Base-by-base conservation (phyloP, 2,797 vertebrate genomes). In the Acrocephalus scirpaceus region DNA sequence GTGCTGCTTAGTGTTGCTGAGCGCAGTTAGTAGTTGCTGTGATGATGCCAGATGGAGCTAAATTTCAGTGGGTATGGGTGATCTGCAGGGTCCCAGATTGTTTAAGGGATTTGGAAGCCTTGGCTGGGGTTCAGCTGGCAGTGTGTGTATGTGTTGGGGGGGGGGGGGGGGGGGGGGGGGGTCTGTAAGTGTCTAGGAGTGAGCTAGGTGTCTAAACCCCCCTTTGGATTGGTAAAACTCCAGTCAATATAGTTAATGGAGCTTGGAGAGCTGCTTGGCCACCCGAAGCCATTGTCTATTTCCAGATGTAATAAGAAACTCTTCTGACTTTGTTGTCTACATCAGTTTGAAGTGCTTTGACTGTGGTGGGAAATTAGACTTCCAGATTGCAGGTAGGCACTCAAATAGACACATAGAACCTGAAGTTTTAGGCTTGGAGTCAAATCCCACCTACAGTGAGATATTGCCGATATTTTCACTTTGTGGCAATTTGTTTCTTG, bases 101-200 rank as follows among this genome's bases (percentile, higher is more conserved):
- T 65, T 77, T 62, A 56, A 48, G 40, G 72, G 30, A 4, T 86
- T 81, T 78, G 27, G 78, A 86, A 86, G 14, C n/a, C 47, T 81
- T 94, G 66, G 11, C 61, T 96, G 47, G 27, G 15, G 23, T 81
- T 72, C 66, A 86, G 27, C 57, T 83, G 2, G 0, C 7, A 9
- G 40, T 22, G 25, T 23, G 6, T 66, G 6, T 30, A 4, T 16
- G 4, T 56, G 2, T 74, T 4, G 26, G 2, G 0, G 60, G 8
- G 42, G 44, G 17, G 5, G 26, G 2, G 0, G 60, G 8, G 42
- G 44, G 17, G 1, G 60, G 42, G 17, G 44, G 7, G 8, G 18
- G 5, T n/a, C 4, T 75, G 3, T 11, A 29, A 38, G 11, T 65
- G 13, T 42, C 23, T 53, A 23, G 1, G 4, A 40, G 14, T 47